Evolutionary conservation across 1,140 invertebrate species (phyloP), one percentile per base, ranked within the genome.

Genomic region (Notospermus geniculatus): DNA sequence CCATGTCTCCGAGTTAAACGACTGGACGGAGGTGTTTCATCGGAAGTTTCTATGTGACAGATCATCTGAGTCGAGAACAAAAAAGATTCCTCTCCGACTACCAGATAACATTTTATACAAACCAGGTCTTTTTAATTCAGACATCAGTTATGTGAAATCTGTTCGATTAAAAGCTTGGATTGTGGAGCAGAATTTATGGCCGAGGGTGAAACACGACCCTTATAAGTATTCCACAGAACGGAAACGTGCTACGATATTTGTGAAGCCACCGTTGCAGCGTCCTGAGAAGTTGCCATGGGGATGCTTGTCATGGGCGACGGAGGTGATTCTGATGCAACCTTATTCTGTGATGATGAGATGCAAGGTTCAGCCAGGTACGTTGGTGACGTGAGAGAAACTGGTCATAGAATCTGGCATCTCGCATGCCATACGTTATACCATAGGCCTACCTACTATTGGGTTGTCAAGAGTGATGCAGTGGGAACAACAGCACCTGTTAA

Each of bases 311-410:
- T 50, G 46, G 46, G 46, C 4, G n/a, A 9, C n/a, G n/a, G n/a
- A 5, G 46, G 46, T 50, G 46, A 50, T 50, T 5, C n/a, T 7
- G 25, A 23, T 27, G 46, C 46, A 5, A 5, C n/a, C n/a, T 4
- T 50, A 23, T 27, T n/a, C 5, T 9, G 9, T 7, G n/a, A 7
- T 50, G 5, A 9, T 50, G n/a, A 19, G 46, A 19, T 50, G 46
- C 46, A 5, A 50, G n/a, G 46, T 50, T 50, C 46, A 50, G 25
- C 46, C 46, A 50, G 46, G 46, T 50, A 50, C 9, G 25, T 50
- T n/a, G n/a, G n/a, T n/a, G n/a, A n/a, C n/a, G n/a, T n/a, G n/a
- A n/a, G n/a, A n/a, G n/a, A n/a, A n/a, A n/a, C n/a, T n/a, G n/a
- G n/a, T n/a, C n/a, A n/a, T n/a, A n/a, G n/a, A n/a, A n/a, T n/a